phyloP scores from a whole-genome alignment of 2,113 vertebrate species.

The Pseudolaguvia tuberculata region DNA sequence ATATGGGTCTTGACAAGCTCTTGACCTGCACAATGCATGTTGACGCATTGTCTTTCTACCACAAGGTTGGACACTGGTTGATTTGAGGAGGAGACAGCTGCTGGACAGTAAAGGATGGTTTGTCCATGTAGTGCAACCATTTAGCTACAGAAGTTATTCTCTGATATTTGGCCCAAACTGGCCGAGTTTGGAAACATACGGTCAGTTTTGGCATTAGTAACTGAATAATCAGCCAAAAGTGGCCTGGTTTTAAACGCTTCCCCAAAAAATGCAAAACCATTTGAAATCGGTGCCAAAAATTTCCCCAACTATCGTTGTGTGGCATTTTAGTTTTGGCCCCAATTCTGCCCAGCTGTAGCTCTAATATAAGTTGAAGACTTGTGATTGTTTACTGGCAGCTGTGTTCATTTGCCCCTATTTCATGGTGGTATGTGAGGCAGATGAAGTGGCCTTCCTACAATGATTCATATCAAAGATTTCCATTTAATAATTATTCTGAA shows the following conservation, averaged over 20 bases:
- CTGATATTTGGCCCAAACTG: background rate
- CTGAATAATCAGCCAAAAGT: background rate
- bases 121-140: background rate
- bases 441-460: background rate
- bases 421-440: background rate
- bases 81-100: too few relatives aligned
- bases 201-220: background rate
- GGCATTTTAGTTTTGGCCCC: conserved; percentile 11
- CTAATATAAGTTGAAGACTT: background rate
- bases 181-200: background rate
- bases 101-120: background rate
- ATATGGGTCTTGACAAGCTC: too few relatives aligned
- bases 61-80: too few relatives aligned
- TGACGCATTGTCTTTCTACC: background rate
- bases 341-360: conserved; percentile 3
- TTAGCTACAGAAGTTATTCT: background rate
- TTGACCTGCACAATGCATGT: background rate
- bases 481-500: background rate
- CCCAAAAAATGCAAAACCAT: conserved; percentile 10
- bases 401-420: background rate
- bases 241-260: conserved; percentile 4
- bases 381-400: conserved; percentile 7
- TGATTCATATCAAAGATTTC: background rate
- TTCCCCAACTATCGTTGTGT: background rate
- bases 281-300: background rate